Percentiles rank a stretch among this genome's conserved stretches.
phyloP scores from a whole-genome alignment of 2,888 invertebrate genomes.

The Bombylius discolor region DNA sequence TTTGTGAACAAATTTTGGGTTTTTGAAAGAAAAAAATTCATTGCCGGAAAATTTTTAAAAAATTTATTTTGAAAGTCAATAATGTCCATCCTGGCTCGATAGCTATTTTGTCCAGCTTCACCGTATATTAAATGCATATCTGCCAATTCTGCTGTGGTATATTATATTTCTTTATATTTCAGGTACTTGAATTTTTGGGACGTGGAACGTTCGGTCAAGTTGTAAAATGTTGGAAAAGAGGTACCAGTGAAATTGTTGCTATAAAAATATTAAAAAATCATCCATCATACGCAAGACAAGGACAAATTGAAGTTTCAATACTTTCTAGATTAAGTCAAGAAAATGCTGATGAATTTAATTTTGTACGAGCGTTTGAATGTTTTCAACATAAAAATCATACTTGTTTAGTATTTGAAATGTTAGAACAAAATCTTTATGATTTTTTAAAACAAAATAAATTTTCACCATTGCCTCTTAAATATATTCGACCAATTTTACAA shows the following conservation, averaged over 20 bases:
- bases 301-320: conserved; percentile 98
- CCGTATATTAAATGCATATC: too few relatives aligned
- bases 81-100: too few relatives aligned
- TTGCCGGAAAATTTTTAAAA: too few relatives aligned
- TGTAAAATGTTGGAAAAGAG: conserved; percentile 99
- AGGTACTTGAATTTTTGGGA: conserved; percentile 97
- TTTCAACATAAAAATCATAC: conserved; percentile 99
- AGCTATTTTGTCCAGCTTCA: not conserved
- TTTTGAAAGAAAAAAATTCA: too few relatives aligned
- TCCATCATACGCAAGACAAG: conserved; percentile 98
- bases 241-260: conserved; percentile 99
- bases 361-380: conserved; percentile 99
- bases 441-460: conserved; percentile 99
- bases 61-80: too few relatives aligned
- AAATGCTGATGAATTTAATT: conserved; percentile 99
- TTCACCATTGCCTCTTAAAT: conserved; percentile 94
- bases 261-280: conserved; percentile 99
- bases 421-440: conserved; percentile 99
- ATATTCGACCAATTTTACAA: conserved; percentile 96
- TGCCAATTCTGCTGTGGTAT: too few relatives aligned
- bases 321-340: conserved; percentile 87
- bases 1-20: too few relatives aligned
- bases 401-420: conserved; percentile 99
- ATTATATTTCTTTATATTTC: conserved; percentile 21
- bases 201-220: conserved; percentile 98